Conservation (phyloP, 2,888 invertebrate genomes). For the Exephanes ischioxanthus region DNA sequence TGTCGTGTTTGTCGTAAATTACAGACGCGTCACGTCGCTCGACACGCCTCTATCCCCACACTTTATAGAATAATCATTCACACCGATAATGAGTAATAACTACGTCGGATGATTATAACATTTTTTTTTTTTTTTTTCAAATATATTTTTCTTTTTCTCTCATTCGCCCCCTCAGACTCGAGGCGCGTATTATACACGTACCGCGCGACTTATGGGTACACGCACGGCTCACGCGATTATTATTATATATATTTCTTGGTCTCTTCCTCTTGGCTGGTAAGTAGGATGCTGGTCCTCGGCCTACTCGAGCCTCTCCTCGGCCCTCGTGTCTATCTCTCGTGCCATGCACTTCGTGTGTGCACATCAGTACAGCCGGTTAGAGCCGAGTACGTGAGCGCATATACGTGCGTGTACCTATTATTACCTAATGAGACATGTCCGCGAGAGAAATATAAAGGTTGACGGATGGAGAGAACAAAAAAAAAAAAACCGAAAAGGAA, state of each 20-base stretch:
- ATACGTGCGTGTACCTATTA: constrained; percentile 58
- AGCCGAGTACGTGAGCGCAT: constrained; percentile 37
- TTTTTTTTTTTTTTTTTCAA: constrained; percentile 43
- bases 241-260: constrained; percentile 63
- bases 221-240: constrained; percentile 59
- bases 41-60: constrained; percentile 67
- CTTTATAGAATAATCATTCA: constrained; percentile 72
- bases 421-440: constrained; percentile 74
- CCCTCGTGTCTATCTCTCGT: constrained; percentile 23
- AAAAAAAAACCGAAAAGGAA: neutral
- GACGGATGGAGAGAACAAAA: constrained; percentile 18
- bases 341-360: constrained; percentile 17
- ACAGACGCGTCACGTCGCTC: constrained; percentile 59
- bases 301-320: constrained; percentile 27
- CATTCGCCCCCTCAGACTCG: constrained; percentile 58
- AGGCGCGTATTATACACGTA: constrained; percentile 24
- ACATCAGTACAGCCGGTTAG: constrained; percentile 37
- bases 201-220: constrained; percentile 26
- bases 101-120: constrained; percentile 69
- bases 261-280: constrained; percentile 46
- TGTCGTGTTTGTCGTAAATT: constrained; percentile 69
- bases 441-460: constrained; percentile 53
- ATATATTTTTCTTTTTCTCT: neutral
- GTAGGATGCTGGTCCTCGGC: constrained; percentile 51
- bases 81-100: constrained; percentile 73